phyloP scores from a whole-genome alignment of 2,113 vertebrate genomes.

The Calidris pugnax region DNA sequence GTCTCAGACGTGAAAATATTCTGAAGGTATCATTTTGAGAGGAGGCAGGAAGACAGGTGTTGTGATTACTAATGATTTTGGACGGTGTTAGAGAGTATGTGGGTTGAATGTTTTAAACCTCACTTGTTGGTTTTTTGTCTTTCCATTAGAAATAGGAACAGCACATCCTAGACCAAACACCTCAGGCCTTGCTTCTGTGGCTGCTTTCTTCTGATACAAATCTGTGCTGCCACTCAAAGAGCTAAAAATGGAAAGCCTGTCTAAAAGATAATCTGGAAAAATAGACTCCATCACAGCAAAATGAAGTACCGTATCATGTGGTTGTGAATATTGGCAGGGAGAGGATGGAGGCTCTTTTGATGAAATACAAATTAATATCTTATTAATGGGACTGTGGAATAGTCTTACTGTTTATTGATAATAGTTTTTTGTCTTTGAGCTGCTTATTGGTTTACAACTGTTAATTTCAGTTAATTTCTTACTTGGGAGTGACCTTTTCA shows the following conservation, averaged over 20 bases:
- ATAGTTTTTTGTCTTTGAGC: neutral
- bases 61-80: neutral
- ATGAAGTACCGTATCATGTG: neutral
- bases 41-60: neutral
- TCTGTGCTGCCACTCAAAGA: conserved; percentile 32
- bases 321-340: neutral
- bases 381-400: neutral
- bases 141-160: neutral
- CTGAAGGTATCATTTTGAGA: neutral
- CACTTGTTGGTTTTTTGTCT: neutral
- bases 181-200: conserved; percentile 8
- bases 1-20: neutral
- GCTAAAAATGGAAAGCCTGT: conserved; percentile 28
- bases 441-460: neutral
- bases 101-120: neutral
- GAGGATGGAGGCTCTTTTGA: neutral
- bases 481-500: neutral
- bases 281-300: neutral
- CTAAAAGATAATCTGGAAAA: conserved; percentile 45
- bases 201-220: conserved; percentile 19
- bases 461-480: neutral
- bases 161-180: neutral
- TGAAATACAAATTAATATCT: neutral
- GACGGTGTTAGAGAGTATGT: neutral
- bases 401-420: neutral